Percentiles rank a stretch among this genome's conserved stretches.
These are phyloP conservation scores for Agriopis leucophaearia DNA, from an alignment of 2,888 invertebrate species.

Conservation along the genomic window DNA sequence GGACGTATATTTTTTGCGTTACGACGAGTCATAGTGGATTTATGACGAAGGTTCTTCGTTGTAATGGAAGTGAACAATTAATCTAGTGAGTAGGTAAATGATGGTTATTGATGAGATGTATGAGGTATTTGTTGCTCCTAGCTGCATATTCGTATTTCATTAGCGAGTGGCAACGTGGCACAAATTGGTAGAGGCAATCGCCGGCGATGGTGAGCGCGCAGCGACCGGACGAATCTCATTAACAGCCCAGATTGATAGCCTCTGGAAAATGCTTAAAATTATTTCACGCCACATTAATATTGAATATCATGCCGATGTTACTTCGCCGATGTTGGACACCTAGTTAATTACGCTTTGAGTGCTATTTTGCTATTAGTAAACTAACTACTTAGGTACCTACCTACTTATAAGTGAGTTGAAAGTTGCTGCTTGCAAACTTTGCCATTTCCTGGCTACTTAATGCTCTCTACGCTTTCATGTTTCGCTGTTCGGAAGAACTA, in stretches of 20 bases:
- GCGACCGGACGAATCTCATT: constrained; percentile 80
- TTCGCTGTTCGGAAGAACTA: constrained; percentile 14
- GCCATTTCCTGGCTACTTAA: constrained; percentile 26
- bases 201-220: constrained; percentile 48
- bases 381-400: constrained; percentile 15
- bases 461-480: constrained; percentile 23
- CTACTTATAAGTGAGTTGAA: constrained; percentile 21
- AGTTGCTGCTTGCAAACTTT: constrained; percentile 30
- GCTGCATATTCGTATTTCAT: constrained; percentile 62
- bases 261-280: constrained; percentile 79
- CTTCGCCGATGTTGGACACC: constrained; percentile 51
- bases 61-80: constrained; percentile 29
- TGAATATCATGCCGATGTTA: constrained; percentile 66
- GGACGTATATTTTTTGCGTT: constrained; percentile 41
- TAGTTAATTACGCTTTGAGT: constrained; percentile 51
- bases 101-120: constrained; percentile 41
- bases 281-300: constrained; percentile 81
- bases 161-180: constrained; percentile 74
- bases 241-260: constrained; percentile 79
- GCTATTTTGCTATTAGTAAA: constrained; percentile 29
- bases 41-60: constrained; percentile 32
- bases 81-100: constrained; percentile 29
- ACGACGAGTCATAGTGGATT: constrained; percentile 34
- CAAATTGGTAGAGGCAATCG: constrained; percentile 77
- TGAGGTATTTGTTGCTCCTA: constrained; percentile 45